Percentiles rank a stretch among this genome's conserved stretches.
These are phyloP conservation scores for Coenonympha arcania DNA, from an alignment of 2,888 invertebrate genomes.

Conservation along the genomic window DNA sequence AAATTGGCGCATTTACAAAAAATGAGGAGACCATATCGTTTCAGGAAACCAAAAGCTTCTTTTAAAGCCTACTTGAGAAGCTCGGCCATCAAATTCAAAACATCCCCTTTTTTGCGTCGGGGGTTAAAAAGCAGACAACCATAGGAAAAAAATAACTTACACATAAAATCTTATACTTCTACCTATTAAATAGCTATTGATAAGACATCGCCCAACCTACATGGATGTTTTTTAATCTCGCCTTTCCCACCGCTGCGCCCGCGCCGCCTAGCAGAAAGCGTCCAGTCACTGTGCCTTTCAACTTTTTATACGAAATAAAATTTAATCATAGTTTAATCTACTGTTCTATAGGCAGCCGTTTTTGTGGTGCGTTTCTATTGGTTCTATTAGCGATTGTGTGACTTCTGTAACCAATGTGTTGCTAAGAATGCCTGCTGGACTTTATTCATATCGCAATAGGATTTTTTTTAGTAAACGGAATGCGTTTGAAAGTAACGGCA, in stretches of 20 bases:
- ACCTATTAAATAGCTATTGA: constrained; percentile 39
- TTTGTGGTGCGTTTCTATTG: constrained; percentile 32
- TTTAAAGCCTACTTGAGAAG: too few relatives aligned
- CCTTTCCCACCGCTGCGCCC: constrained; percentile 47
- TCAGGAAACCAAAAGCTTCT: too few relatives aligned
- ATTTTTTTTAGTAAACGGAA: too few relatives aligned
- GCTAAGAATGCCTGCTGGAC: not conserved
- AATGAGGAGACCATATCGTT: too few relatives aligned
- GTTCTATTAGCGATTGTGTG: constrained; percentile 30
- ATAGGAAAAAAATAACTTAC: constrained; percentile 28
- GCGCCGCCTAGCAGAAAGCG: constrained; percentile 52
- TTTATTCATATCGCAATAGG: not conserved
- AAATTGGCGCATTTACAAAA: too few relatives aligned
- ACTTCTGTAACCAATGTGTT: constrained; percentile 30
- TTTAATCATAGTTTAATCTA: constrained; percentile 69
- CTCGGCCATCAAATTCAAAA: too few relatives aligned
- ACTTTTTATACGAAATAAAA: constrained; percentile 47
- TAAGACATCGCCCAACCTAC: constrained; percentile 39
- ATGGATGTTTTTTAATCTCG: constrained; percentile 38
- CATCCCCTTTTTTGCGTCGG: too few relatives aligned
- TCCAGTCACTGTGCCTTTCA: constrained; percentile 49
- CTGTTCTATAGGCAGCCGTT: constrained; percentile 52
- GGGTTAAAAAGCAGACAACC: not conserved
- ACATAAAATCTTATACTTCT: too few relatives aligned
- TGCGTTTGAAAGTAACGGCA: too few relatives aligned